Base-by-base conservation (phyloP, 2,797 vertebrate genomes). In the Lepus oiostolus region DNA sequence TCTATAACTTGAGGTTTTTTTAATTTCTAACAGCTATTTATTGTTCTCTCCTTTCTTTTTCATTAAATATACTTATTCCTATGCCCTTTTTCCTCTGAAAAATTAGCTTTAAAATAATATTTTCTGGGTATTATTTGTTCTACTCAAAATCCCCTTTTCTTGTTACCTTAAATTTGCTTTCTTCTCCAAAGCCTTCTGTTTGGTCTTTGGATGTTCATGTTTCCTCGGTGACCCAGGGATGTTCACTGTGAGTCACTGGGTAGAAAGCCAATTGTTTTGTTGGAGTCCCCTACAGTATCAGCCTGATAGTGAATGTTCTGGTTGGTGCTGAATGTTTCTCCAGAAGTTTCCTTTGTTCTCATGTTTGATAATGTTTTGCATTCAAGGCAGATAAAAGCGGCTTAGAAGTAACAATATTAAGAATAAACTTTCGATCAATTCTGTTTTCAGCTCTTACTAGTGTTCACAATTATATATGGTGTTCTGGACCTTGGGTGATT, bases 61-160 rank as follows among this genome's bases (percentile, higher is more conserved):
- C 54, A 71, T 77, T 72, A 65, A 89, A 60, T 80, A 38, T 10
- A 26, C 1, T 80, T 85, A 79, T 67, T 89, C 88, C 42, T 77
- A 21, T 54, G 54, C 16, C 71, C 21, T 38, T 75, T 72, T 54
- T 72, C 21, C 4, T 38, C 26, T 58, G 74, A 77, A 85, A 72
- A 14, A 62, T 12, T 87, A 75, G 38, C n/a, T 85, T 2, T 72
- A 75, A 62, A 75, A 42, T 72, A 30, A 30, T 80, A n/a, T 85
- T 63, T 95, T 86, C 65, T 83, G 72, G 24, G 65, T 58, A 88
- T 58, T 85, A 62, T 86, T 75, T 93, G 24, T 84, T 93, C 88
- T 16, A 42, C n/a, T 16, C 9, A 62, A 38, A 9, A 75, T 62
- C 11, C 14, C 4, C 80, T 74, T 50, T 68, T 81, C 38, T 79